Base-by-base conservation (phyloP, 2,888 invertebrate genomes). In the Steinernema scapterisci region DNA sequence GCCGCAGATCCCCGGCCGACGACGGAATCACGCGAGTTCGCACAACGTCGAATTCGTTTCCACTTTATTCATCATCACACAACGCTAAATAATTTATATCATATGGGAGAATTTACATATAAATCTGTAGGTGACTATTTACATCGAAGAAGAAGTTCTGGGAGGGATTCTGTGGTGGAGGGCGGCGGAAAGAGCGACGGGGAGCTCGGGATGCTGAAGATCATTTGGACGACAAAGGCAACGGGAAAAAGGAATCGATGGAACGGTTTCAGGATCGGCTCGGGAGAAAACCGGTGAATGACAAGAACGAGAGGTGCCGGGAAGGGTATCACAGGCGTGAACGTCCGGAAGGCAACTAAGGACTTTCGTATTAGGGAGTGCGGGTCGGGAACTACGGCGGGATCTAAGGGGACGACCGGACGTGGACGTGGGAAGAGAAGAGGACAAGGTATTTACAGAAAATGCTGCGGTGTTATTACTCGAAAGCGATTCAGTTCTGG, bases 151-250 rank as follows among this genome's bases (percentile, higher is more conserved):
- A 48, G 16, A 19, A 48, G 38, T 38, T 38, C 38, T 38, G 48
- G 19, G 48, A 48, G 63, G 31, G 63, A 21, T 11, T 23, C 48
- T 19, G 54, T 54, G 63, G 63, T 63, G 63, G 63, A 63, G 27
- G 27, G 54, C 21, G 63, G 63, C 31, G 63, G 63, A 63, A 63
- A 63, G 63, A 63, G 63, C 63, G 48, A 48, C 19, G 11, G 31
- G 63, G 63, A 16, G 31, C 31, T 63, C 31, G 31, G 63, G 19
- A 27, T 31, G 63, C 16, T 63, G 63, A 63, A 63, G 63, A 63
- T 63, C 63, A 63, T 63, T 54, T 25, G 63, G 27, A 25, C 25
- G 63, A 63, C 63, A 63, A 63, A 63, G 63, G 63, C 63, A 63
- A 63, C 63, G 63, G 63, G 63, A 38, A 9, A 38, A 38, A 38